phyloP scores from a whole-genome alignment of 1,140 invertebrate species.

The Nasonia vitripennis region DNA sequence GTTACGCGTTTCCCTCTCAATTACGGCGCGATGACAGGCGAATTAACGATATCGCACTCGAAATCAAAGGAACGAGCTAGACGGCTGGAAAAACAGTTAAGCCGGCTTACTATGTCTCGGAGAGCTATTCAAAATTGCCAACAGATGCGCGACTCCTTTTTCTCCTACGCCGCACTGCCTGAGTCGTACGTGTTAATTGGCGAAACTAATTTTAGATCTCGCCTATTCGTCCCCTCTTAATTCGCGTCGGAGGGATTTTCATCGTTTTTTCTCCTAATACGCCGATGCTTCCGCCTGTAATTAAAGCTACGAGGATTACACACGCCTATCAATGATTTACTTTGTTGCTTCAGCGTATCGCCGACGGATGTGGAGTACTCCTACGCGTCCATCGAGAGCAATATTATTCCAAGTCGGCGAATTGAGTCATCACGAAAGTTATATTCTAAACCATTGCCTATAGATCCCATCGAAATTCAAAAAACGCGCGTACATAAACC shows the following conservation, averaged over 20 bases:
- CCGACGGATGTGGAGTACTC: no score
- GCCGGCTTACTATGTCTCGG: not conserved
- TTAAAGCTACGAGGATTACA: not conserved
- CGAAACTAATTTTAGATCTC: slow-evolving; percentile 32
- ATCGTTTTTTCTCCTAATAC: not conserved
- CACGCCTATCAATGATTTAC: not conserved
- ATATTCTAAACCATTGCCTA: no score
- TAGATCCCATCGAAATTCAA: not conserved
- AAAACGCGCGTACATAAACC: not conserved
- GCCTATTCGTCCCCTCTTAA: not conserved
- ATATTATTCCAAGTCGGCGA: not conserved
- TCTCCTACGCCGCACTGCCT: not conserved
- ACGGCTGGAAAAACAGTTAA: slow-evolving; percentile 4
- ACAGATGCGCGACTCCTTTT: not conserved
- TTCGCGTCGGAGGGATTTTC: not conserved
- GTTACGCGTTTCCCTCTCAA: not conserved
- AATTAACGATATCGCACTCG: slow-evolving; percentile 6
- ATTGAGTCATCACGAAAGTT: not conserved
- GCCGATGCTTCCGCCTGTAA: not conserved
- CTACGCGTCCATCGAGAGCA: not conserved
- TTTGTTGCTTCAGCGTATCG: no score
- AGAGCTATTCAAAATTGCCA: slow-evolving; percentile 5
- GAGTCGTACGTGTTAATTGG: slow-evolving; percentile 11
- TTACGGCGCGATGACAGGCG: not conserved
- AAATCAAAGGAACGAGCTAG: not conserved